A percentile compares a stretch with the other conserved stretches of the same genome.
Conservation (phyloP, 1,140 invertebrate genomes). For the Phymorhynchus buccinoides region DNA sequence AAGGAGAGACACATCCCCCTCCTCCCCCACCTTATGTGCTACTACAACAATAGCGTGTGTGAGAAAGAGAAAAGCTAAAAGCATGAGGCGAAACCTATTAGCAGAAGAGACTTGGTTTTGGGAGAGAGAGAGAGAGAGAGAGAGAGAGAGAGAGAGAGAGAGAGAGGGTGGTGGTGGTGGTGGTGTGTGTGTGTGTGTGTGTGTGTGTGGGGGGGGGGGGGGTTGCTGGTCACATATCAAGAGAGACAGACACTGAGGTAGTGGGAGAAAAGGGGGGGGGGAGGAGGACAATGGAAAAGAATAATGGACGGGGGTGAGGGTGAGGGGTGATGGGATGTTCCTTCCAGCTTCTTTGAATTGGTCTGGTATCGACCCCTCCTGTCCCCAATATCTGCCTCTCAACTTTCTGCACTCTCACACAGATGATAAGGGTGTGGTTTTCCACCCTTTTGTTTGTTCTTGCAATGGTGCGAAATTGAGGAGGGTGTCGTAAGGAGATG, state of each 20-base stretch:
- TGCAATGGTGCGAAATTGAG: neutral
- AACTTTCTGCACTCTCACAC: too few species aligned
- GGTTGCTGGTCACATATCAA: too few species aligned
- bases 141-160: neutral
- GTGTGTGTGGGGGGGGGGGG: too few species aligned
- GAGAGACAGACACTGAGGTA: too few species aligned
- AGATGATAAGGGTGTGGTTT: constrained; percentile 27
- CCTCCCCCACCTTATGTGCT: neutral
- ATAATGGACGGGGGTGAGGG: constrained; percentile 37
- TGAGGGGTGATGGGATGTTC: constrained; percentile 7
- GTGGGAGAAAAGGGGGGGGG: too few species aligned
- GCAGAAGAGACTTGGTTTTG: constrained; percentile 25
- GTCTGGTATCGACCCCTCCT: neutral
- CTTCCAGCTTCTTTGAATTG: neutral
- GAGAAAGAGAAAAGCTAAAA: constrained; percentile 34
- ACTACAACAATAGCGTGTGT: neutral
- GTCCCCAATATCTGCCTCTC: too few species aligned
- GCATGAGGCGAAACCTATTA: constrained; percentile 35
- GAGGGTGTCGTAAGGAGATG: neutral
- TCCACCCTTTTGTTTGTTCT: neutral
- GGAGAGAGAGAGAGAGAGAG: constrained; percentile 9
- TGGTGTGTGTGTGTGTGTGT: too few species aligned
- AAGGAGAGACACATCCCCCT: neutral
- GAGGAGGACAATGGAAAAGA: neutral
- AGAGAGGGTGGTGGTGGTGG: neutral